These are phyloP conservation scores for Formica selysi DNA, from an alignment of 1,140 invertebrate species.

Conservation along the genomic window DNA sequence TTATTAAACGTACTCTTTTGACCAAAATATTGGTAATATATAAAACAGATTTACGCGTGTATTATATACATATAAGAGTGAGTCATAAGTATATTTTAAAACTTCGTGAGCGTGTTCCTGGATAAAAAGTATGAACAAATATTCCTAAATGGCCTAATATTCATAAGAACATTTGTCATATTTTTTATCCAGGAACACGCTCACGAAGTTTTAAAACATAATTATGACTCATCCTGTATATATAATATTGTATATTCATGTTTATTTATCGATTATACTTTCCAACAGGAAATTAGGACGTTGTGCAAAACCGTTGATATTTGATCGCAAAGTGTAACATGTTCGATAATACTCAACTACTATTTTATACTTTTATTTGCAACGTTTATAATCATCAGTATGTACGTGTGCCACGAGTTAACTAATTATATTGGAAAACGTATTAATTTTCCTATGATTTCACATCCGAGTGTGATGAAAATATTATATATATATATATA, in stretches of 20 bases:
- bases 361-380: not conserved
- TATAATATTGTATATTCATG: not conserved
- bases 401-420: not conserved
- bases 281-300: constrained; percentile 1
- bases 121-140: no score
- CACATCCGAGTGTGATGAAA: not conserved
- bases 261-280: constrained; percentile 46
- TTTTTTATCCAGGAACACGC: no score
- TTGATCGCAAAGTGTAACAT: constrained; percentile 18
- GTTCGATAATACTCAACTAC: constrained; percentile 27
- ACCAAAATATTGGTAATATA: no score
- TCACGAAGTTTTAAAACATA: no score
- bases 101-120: no score
- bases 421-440: constrained; percentile 11
- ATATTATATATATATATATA: not conserved
- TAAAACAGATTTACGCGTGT: no score
- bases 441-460: not conserved
- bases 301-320: constrained; percentile 20
- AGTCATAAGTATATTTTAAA: no score
- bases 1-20: no score
- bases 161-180: no score
- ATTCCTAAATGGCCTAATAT: no score
- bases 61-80: constrained; percentile 1
- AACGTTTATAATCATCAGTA: not conserved
- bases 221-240: no score